Base-by-base conservation (phyloP, 2,113 vertebrate genomes). In the Gnathonemus longibarbis region DNA sequence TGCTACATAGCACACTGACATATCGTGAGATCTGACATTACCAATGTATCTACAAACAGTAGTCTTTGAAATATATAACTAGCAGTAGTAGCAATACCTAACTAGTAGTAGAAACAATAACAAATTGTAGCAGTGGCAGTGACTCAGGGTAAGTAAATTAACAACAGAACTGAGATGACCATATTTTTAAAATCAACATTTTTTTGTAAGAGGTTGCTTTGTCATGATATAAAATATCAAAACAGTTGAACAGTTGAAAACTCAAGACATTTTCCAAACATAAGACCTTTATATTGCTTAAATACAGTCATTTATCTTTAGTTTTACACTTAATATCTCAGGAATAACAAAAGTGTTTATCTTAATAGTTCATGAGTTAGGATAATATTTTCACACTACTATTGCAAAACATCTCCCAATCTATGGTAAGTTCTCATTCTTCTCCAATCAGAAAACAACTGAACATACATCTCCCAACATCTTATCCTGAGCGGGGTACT, bases 1-100 rank as follows among this genome's bases (percentile, higher is more conserved):
- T 87, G 85, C 85, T 87, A 48, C 85, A 87, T 48, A 53, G 85
- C 85, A 87, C 85, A 87, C 50, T 56, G 85, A 87, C 85, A 87
- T 87, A 56, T 53, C 17, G 83, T 48, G 48, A 52, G 48, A 11
- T 48, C 85, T 87, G 85, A 53, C 27, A 53, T 87, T 87, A 56
- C 27, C n/a, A 53, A 87, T 87, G 84, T 27, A 86, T 50, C 84
- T 86, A 86, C n/a, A 50, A 87, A 56, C 50, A 87, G 85, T 48
- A 87, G 85, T 89, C 31, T 48, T 24, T 84, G 83, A 84, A 45
- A 39, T 87, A 87, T 53, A 35, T 31, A 31, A 87, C 27, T 53
- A 87, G 85, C 85, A 87, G 85, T 87, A 87, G 50, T 87, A 87
- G 48, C 85, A 80, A 42, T 39, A 42, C 10, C 74, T 42, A 80